Evolutionary conservation across 2,113 vertebrate genomes (phyloP).

Genomic region (Sinocyclocheilus rhinocerous): DNA sequence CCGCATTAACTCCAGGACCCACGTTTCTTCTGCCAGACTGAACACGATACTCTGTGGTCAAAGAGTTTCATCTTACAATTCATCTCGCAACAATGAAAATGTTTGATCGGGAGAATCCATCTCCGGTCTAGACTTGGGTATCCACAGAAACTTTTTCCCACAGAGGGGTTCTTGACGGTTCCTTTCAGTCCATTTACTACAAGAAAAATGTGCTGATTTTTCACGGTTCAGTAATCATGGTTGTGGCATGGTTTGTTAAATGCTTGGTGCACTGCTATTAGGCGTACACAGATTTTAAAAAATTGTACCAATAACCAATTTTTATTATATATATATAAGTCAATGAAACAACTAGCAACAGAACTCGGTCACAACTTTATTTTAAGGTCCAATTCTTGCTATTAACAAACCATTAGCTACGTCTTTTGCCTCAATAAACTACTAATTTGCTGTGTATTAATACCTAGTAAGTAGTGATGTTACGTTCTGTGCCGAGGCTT

Average conservation of each 20-base stretch:
- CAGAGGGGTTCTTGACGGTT: not conserved
- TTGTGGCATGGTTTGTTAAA: not conserved
- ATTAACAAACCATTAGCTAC: no score
- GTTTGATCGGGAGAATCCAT: conserved; percentile 1
- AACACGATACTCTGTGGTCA: conserved; percentile 35
- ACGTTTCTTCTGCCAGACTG: conserved; percentile 8
- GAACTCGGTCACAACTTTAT: not conserved
- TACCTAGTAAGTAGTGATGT: no score
- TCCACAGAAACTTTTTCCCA: not conserved
- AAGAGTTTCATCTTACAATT: conserved; percentile 29
- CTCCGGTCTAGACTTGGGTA: conserved; percentile 4
- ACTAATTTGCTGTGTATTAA: no score
- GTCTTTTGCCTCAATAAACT: no score
- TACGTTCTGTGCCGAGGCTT: no score
- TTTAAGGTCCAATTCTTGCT: no score
- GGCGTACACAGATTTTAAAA: not conserved
- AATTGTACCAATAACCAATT: not conserved
- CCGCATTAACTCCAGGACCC: conserved; percentile 34
- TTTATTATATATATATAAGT: not conserved
- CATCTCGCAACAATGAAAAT: conserved; percentile 28
- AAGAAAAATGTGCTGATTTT: not conserved
- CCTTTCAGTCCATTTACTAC: not conserved
- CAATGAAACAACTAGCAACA: not conserved
- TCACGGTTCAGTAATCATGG: not conserved
- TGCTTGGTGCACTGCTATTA: not conserved